Percentiles rank a stretch among this genome's conserved stretches.
Conservation (phyloP, 2,113 vertebrate genomes). For the Todiramphus saurophagus region DNA sequence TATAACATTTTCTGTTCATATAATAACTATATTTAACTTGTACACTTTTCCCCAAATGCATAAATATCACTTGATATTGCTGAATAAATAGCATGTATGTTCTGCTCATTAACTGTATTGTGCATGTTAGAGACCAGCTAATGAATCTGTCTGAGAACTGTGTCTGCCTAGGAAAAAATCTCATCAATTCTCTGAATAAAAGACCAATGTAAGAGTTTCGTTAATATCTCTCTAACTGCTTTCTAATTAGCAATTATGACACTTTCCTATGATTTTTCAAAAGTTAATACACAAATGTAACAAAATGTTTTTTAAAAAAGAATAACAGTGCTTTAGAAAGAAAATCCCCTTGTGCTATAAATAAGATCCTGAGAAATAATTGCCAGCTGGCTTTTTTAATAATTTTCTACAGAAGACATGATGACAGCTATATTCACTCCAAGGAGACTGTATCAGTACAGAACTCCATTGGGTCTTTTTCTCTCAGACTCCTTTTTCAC, state of each 20-base stretch:
- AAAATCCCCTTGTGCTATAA: slow-evolving; percentile 26
- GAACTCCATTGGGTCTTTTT: background rate
- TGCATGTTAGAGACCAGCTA: background rate
- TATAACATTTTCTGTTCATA: background rate
- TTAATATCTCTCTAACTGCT: slow-evolving; percentile 32
- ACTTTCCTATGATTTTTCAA: slow-evolving; percentile 13
- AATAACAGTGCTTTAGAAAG: slow-evolving; percentile 2
- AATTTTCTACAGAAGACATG: slow-evolving; percentile 20
- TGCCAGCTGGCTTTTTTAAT: slow-evolving; percentile 30
- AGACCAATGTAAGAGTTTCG: background rate
- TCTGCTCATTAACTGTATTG: background rate
- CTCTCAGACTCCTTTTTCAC: background rate
- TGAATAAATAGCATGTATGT: background rate
- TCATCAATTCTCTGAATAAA: slow-evolving; percentile 1
- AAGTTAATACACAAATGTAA: slow-evolving; percentile 18
- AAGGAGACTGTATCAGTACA: background rate
- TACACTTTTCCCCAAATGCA: background rate
- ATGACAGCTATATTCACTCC: slow-evolving; percentile 21
- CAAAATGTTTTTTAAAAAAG: background rate
- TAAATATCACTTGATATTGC: background rate
- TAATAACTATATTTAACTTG: background rate
- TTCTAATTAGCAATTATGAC: slow-evolving; percentile 16
- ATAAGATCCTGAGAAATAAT: slow-evolving; percentile 9
- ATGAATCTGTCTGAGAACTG: background rate
- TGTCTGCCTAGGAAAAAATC: background rate